Percentiles rank a stretch among this genome's conserved stretches.
phyloP scores from a whole-genome alignment of 2,797 vertebrate genomes.

The Hafferia zeledoni region DNA sequence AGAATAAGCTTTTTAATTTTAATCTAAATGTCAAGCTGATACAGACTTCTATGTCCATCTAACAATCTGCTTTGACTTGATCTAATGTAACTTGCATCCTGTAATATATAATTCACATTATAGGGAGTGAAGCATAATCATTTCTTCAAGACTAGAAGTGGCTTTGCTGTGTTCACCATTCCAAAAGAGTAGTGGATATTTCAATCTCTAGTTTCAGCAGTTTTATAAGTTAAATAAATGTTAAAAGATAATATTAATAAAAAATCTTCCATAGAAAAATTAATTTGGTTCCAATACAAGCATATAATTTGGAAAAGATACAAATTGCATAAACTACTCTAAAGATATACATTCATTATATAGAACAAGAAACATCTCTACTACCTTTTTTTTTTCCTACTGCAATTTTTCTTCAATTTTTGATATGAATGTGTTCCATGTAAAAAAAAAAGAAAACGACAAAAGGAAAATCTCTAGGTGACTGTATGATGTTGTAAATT shows the following conservation, averaged over 20 bases:
- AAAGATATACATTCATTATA: not conserved
- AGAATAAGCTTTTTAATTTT: not conserved
- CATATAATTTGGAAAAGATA: not conserved
- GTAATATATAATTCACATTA: not conserved
- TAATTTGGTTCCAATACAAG: not conserved
- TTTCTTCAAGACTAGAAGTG: not conserved
- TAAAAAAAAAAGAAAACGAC: not conserved
- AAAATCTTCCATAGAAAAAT: not conserved
- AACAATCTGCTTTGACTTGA: not conserved
- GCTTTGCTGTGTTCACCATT: not conserved
- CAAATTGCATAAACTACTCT: not conserved
- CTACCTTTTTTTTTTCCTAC: not conserved
- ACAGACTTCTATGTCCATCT: not conserved
- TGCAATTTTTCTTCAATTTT: not conserved
- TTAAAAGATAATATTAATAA: not conserved
- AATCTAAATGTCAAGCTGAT: not conserved
- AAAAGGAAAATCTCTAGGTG: not conserved
- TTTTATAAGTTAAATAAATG: not conserved
- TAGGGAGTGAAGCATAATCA: not conserved
- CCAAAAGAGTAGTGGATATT: not conserved
- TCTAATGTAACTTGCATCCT: not conserved
- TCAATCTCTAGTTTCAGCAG: not conserved
- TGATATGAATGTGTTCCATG: not conserved
- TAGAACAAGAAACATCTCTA: not conserved
- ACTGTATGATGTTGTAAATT: not conserved